Conservation (phyloP, 2,113 vertebrate species). For the Todiramphus saurophagus region DNA sequence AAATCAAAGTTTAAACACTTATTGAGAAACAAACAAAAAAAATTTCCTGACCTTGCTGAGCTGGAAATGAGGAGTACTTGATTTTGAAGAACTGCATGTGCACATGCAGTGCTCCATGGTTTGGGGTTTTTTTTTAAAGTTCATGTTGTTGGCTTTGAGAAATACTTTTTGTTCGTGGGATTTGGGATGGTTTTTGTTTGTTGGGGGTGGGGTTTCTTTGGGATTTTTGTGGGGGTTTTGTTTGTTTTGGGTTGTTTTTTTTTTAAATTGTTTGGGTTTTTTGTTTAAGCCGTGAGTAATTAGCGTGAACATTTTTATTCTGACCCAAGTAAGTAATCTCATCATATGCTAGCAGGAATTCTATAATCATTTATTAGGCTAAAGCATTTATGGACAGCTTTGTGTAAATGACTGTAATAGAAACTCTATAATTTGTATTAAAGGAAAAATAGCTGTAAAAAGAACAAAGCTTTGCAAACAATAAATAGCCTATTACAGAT, state of each 20-base stretch:
- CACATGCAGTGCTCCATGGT: neutral
- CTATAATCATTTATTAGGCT: neutral
- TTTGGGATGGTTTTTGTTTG: neutral
- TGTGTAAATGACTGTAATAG: neutral
- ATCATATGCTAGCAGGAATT: neutral
- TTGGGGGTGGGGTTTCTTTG: too few relatives aligned
- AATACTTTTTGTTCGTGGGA: too few relatives aligned
- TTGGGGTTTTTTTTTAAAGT: neutral
- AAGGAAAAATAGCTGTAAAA: neutral
- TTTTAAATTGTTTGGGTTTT: neutral
- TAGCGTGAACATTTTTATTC: neutral
- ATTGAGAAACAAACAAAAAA: neutral
- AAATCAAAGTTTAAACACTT: neutral
- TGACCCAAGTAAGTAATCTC: neutral
- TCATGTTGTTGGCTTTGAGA: neutral
- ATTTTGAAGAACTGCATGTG: neutral
- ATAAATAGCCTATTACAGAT: neutral
- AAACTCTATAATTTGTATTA: neutral
- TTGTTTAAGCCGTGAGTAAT: neutral
- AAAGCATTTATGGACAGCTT: neutral
- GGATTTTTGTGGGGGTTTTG: too few relatives aligned
- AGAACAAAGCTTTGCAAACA: neutral
- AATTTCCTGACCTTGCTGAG: neutral
- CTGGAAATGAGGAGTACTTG: neutral
- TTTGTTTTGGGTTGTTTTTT: too few relatives aligned